Evolutionary conservation across 1,140 invertebrate genomes (phyloP).

Genomic region (Coenobita brevimanus): DNA sequence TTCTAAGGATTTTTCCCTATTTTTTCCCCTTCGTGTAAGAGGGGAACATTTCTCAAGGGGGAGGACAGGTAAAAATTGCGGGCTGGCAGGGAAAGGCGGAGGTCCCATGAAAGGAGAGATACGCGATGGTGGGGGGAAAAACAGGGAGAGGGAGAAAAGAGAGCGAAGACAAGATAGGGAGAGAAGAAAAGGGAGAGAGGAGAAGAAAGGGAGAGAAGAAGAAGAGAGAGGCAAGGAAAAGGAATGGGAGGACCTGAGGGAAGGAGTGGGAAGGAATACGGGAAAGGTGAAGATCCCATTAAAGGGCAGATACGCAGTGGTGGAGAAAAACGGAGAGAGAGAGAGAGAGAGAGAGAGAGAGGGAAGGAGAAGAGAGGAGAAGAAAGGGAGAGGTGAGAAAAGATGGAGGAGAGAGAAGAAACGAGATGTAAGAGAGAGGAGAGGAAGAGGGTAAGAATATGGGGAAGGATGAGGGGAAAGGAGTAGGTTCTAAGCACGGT

Average conservation of each 20-base stretch:
- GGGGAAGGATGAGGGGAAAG: background rate
- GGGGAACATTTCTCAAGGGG: conserved; percentile 50
- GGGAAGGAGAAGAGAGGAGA: no score
- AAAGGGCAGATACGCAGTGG: no score
- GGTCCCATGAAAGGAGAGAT: conserved; percentile 54
- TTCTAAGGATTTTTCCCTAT: conserved; percentile 56
- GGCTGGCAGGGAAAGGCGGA: conserved; percentile 46
- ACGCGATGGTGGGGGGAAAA: conserved; percentile 15
- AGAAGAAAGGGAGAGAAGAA: background rate
- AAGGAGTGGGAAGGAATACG: background rate
- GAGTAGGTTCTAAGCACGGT: background rate
- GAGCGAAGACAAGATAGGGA: background rate
- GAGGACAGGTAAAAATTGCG: conserved; percentile 59
- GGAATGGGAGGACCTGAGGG: background rate
- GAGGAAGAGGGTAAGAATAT: background rate
- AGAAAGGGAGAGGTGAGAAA: no score
- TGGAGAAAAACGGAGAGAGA: background rate
- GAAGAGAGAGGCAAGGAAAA: background rate
- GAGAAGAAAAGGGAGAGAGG: background rate
- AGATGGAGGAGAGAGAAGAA: background rate
- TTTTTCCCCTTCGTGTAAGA: background rate
- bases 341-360: background rate
- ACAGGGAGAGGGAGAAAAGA: background rate
- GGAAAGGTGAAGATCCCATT: background rate
- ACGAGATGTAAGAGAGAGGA: background rate